phyloP scores from a whole-genome alignment of 1,140 invertebrate genomes.

The Calliphora vicina region DNA sequence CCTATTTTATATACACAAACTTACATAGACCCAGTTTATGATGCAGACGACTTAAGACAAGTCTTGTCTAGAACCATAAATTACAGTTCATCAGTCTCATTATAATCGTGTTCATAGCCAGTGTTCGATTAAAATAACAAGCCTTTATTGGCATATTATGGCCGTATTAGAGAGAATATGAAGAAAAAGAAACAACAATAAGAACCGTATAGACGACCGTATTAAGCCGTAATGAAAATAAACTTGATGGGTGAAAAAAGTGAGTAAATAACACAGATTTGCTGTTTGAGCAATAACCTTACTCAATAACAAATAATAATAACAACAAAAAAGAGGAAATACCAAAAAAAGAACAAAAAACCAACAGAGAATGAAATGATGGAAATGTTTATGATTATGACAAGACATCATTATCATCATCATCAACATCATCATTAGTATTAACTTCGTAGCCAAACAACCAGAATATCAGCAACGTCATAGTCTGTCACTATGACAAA shows the following conservation, averaged over 20 bases:
- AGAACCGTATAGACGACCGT: background rate
- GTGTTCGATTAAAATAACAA: background rate
- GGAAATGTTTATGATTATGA: slow-evolving; percentile 25
- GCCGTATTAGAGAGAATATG: background rate
- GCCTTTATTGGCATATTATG: background rate
- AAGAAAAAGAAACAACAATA: background rate
- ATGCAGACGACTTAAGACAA: background rate
- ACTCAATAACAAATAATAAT: slow-evolving; percentile 15
- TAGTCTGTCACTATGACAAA: too few relatives aligned
- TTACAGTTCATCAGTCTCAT: background rate
- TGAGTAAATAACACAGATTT: background rate
- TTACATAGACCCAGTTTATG: too few relatives aligned
- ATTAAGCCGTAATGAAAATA: background rate
- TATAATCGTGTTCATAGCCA: background rate
- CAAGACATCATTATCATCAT: background rate
- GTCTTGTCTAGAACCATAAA: background rate
- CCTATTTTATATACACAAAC: background rate
- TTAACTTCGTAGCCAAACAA: background rate
- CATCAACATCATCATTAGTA: too few relatives aligned
- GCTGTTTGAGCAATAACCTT: slow-evolving; percentile 12
- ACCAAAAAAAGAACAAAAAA: background rate
- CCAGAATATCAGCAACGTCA: too few relatives aligned
- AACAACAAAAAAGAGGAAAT: background rate
- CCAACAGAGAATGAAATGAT: background rate
- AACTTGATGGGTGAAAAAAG: background rate